Conservation (phyloP, 1,140 invertebrate genomes). For the Idris sp. region DNA sequence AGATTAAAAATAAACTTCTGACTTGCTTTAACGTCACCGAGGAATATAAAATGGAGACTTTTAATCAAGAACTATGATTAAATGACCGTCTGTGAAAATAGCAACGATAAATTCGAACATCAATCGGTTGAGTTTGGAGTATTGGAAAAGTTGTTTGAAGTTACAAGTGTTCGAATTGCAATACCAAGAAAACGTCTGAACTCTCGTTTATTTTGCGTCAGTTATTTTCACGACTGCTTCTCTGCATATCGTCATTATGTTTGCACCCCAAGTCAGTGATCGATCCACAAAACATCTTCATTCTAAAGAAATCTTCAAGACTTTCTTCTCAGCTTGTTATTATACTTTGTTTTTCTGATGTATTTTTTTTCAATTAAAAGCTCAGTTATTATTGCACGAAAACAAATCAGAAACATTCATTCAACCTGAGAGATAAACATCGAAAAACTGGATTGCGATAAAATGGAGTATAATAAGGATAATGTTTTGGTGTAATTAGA, state of each 20-base stretch:
- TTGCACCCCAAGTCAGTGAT: constrained; percentile 31
- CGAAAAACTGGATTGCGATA: neutral
- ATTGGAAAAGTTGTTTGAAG: constrained; percentile 54
- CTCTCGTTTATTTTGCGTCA: constrained; percentile 54
- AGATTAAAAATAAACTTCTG: too few relatives aligned
- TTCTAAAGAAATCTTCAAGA: constrained; percentile 4
- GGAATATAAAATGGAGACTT: constrained; percentile 7
- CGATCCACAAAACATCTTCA: constrained; percentile 33
- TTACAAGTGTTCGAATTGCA: constrained; percentile 54
- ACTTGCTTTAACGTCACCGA: too few relatives aligned
- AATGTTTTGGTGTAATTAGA: constrained; percentile 40
- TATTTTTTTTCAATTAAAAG: neutral
- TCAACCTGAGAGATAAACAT: too few relatives aligned
- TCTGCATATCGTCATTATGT: constrained; percentile 62
- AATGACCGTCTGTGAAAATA: constrained; percentile 15
- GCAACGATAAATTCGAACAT: constrained; percentile 29
- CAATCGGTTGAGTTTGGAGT: constrained; percentile 3
- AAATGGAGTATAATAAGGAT: constrained; percentile 11
- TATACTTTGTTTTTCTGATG: neutral
- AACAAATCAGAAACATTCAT: too few relatives aligned
- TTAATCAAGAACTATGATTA: constrained; percentile 15
- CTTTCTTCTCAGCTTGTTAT: constrained; percentile 3
- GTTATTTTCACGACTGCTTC: constrained; percentile 60
- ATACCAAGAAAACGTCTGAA: constrained; percentile 46
- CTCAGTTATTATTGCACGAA: too few relatives aligned